Conservation (phyloP, 2,888 invertebrate species). For the Calameuta pallipes region DNA sequence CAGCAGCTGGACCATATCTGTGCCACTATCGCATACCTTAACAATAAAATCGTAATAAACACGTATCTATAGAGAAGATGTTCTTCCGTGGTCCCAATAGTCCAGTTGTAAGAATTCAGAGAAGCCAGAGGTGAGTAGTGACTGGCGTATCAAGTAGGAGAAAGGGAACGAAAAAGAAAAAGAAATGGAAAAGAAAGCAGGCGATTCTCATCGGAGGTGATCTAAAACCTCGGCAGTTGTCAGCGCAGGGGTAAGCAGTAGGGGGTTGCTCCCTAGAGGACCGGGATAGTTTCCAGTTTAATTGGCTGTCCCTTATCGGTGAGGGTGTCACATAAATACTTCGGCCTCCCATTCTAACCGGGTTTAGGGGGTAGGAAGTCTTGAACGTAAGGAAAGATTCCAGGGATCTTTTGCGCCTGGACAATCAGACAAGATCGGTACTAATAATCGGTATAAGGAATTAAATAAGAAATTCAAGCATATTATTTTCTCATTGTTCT, state of each 20-base stretch:
- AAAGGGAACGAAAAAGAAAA: background rate
- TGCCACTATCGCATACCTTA: background rate
- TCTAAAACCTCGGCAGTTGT: background rate
- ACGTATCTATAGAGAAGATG: background rate
- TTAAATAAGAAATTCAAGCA: background rate
- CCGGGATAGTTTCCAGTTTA: constrained; percentile 46
- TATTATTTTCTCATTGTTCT: background rate
- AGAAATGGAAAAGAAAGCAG: background rate
- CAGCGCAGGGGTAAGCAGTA: constrained; percentile 25
- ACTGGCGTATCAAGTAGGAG: background rate
- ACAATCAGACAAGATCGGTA: background rate
- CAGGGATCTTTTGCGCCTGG: background rate
- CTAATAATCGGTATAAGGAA: background rate
- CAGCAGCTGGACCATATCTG: background rate
- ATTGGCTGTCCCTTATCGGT: constrained; percentile 47
- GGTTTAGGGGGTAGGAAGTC: constrained; percentile 8
- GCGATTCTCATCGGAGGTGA: constrained; percentile 9
- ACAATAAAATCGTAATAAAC: background rate
- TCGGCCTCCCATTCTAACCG: constrained; percentile 21
- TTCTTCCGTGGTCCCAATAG: background rate
- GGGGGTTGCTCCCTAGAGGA: constrained; percentile 36
- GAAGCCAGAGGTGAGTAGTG: background rate
- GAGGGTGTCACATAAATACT: constrained; percentile 53
- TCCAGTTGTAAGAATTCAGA: background rate
- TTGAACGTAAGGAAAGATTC: background rate